These are phyloP conservation scores for Sphenopsis melanotis DNA, from an alignment of 2,797 vertebrate species.

Conservation along the genomic window DNA sequence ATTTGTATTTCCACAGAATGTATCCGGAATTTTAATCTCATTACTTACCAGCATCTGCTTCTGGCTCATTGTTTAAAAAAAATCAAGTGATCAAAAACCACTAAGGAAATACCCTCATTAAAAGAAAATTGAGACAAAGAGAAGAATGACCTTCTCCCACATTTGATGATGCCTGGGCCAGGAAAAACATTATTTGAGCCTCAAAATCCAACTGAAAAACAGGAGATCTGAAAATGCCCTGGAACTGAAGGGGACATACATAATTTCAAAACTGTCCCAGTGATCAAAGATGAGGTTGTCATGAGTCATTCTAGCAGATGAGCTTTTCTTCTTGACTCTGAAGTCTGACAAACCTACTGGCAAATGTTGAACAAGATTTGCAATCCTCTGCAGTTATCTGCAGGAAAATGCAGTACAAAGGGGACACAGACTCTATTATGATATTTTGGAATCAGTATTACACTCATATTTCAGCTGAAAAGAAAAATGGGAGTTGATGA, in stretches of 20 bases:
- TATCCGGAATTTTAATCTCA: not conserved
- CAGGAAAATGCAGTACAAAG: slow-evolving; percentile 1
- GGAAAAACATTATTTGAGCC: not conserved
- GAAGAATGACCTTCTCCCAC: not conserved
- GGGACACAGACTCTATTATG: slow-evolving; percentile 34
- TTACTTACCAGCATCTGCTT: not conserved
- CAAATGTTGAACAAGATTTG: slow-evolving; percentile 27
- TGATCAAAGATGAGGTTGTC: slow-evolving; percentile 26
- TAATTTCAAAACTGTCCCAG: not conserved
- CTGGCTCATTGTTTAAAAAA: not conserved
- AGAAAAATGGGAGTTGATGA: slow-evolving; percentile 43
- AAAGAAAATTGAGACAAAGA: not conserved
- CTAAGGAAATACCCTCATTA: not conserved
- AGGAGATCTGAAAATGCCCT: not conserved
- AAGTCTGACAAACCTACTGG: slow-evolving; percentile 34
- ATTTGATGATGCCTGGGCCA: not conserved
- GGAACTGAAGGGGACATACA: not conserved
- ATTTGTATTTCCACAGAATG: not conserved
- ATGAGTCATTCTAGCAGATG: not conserved
- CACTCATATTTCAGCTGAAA: slow-evolving; percentile 36
- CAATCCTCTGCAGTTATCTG: slow-evolving; percentile 1
- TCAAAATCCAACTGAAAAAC: not conserved
- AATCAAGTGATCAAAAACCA: not conserved
- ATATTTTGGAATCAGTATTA: slow-evolving; percentile 36
- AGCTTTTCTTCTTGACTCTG: slow-evolving; percentile 24